Conservation (phyloP, 2,113 vertebrate genomes). For the Periophthalmus modestus region DNA sequence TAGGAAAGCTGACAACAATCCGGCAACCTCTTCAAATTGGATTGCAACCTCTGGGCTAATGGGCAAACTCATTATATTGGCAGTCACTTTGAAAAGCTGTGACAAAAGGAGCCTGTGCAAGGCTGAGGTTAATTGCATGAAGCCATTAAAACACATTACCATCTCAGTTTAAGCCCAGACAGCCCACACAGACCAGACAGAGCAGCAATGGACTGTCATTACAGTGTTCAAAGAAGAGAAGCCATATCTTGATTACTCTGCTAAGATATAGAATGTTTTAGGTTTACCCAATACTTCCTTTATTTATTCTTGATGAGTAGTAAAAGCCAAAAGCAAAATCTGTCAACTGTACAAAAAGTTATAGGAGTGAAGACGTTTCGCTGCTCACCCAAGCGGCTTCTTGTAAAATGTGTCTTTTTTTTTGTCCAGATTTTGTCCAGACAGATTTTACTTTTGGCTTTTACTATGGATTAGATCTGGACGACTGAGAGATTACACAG, state of each 20-base stretch:
- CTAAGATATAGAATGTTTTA: neutral
- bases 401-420: too few species aligned
- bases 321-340: too few species aligned
- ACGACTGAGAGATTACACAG: too few species aligned
- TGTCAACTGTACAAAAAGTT: too few species aligned
- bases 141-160: conserved; percentile 52
- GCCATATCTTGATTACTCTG: neutral
- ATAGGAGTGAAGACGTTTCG: too few species aligned
- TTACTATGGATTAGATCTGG: too few species aligned
- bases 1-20: conserved; percentile 10
- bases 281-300: too few species aligned
- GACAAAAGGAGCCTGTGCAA: conserved; percentile 37
- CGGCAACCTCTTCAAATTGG: conserved; percentile 17
- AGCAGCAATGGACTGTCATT: neutral
- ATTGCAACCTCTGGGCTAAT: conserved; percentile 25
- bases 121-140: conserved; percentile 43
- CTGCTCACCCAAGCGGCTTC: too few species aligned
- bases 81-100: conserved; percentile 36
- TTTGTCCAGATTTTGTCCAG: too few species aligned
- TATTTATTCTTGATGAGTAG: too few species aligned
- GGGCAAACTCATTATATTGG: conserved; percentile 24
- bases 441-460: too few species aligned
- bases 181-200: conserved; percentile 15
- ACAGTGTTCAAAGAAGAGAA: neutral
- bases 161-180: conserved; percentile 19